phyloP scores from a whole-genome alignment of 2,797 vertebrate genomes.

The Macroramphosus scolopax region DNA sequence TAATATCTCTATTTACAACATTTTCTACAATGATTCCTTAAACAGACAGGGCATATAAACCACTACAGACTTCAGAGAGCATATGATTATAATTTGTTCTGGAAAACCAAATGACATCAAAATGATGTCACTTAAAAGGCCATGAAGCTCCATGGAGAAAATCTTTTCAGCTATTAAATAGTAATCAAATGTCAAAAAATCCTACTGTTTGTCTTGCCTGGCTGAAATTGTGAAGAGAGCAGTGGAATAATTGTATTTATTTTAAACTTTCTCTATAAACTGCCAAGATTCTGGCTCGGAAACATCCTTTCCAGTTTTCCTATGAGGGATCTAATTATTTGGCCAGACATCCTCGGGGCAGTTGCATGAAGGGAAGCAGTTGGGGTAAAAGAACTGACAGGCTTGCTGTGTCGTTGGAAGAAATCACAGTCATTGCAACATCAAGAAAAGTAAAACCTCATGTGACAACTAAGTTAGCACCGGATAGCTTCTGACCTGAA shows the following conservation, averaged over 20 bases:
- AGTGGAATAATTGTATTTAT: slow-evolving; percentile 68
- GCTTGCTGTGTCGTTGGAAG: slow-evolving; percentile 33
- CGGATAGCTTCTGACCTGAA: slow-evolving; percentile 10
- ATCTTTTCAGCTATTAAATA: slow-evolving; percentile 59
- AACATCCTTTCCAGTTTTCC: slow-evolving; percentile 66
- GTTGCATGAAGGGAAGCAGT: slow-evolving; percentile 45
- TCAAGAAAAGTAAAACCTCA: slow-evolving; percentile 17
- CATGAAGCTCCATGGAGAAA: slow-evolving; percentile 44
- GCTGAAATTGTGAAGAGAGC: slow-evolving; percentile 58
- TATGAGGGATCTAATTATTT: slow-evolving; percentile 66
- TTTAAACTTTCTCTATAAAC: slow-evolving; percentile 54
- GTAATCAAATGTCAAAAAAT: slow-evolving; percentile 63
- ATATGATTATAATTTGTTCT: slow-evolving; percentile 50
- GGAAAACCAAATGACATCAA: slow-evolving; percentile 36
- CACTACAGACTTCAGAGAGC: slow-evolving; percentile 33
- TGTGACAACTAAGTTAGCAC: slow-evolving; percentile 13
- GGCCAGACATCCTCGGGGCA: slow-evolving; percentile 59
- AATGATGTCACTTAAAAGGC: slow-evolving; percentile 50
- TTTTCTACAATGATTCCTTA: slow-evolving; percentile 17
- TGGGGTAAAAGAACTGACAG: slow-evolving; percentile 44
- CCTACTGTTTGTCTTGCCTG: slow-evolving; percentile 62
- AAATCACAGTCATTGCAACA: slow-evolving; percentile 25
- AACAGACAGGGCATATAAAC: slow-evolving; percentile 37
- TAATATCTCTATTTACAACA: no score
- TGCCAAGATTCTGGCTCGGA: slow-evolving; percentile 57